Evolutionary conservation across 1,140 invertebrate species (phyloP).

Genomic region (Musca domestica): DNA sequence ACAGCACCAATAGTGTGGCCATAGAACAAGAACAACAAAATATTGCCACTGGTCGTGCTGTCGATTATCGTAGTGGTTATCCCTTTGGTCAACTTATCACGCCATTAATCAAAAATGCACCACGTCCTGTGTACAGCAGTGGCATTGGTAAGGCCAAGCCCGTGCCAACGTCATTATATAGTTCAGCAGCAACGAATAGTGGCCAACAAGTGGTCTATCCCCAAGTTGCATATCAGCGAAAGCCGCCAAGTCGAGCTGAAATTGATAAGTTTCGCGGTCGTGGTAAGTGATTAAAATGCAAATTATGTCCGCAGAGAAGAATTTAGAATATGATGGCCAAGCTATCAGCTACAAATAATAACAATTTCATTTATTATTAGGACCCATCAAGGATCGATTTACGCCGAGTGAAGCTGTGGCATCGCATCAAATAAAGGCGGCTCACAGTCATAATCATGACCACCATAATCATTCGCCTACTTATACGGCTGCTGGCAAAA

Average conservation of each 20-base stretch:
- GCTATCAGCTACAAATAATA: too few relatives aligned
- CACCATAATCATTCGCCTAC: constrained; percentile 31
- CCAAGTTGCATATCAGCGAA: constrained; percentile 13
- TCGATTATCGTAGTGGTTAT: constrained; percentile 45
- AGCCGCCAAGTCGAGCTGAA: constrained; percentile 33
- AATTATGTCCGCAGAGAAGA: not conserved
- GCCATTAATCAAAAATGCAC: constrained; percentile 35
- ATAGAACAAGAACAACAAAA: constrained; percentile 25
- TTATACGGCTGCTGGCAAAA: constrained; percentile 22
- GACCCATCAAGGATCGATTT: constrained; percentile 40
- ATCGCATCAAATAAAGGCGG: constrained; percentile 31
- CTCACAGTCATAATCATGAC: constrained; percentile 33
- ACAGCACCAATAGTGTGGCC: not conserved
- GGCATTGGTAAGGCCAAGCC: not conserved
- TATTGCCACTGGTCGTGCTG: constrained; percentile 45
- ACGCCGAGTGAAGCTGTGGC: constrained; percentile 44
- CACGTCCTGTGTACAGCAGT: constrained; percentile 6
- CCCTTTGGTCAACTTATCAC: constrained; percentile 46
- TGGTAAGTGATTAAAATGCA: constrained; percentile 18
- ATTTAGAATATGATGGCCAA: not conserved
- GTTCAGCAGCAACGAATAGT: constrained; percentile 4
- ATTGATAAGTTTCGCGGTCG: constrained; percentile 27
- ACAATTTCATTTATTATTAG: constrained; percentile 20
- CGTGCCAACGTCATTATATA: not conserved
- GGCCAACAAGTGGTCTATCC: constrained; percentile 26